Evolutionary conservation across 2,888 invertebrate species (phyloP).

Genomic region (Neoascia interrupta): DNA sequence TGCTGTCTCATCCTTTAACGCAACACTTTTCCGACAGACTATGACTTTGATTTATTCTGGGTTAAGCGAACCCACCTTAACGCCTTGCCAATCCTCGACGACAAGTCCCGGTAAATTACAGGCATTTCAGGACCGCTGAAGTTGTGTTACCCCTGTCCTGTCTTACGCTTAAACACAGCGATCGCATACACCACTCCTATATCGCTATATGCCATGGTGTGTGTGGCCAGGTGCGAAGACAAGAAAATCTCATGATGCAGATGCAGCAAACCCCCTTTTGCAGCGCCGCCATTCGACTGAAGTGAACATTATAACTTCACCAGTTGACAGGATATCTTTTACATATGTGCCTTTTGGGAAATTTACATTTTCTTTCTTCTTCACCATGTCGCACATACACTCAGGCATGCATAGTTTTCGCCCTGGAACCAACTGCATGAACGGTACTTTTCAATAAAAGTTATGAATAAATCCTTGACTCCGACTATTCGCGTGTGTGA

Average conservation of each 20-base stretch:
- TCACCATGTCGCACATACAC: not conserved
- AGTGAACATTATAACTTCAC: constrained; percentile 49
- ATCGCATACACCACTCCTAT: no score
- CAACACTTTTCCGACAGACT: no score
- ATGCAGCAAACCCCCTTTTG: not conserved
- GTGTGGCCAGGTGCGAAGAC: not conserved
- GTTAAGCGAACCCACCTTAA: no score
- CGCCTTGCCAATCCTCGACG: no score
- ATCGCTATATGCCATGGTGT: no score
- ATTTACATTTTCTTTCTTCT: constrained; percentile 36
- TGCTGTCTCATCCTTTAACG: no score
- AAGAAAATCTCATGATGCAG: not conserved
- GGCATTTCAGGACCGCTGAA: no score
- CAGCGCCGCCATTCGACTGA: not conserved
- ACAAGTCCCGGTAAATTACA: no score
- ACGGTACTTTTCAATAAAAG: constrained; percentile 31
- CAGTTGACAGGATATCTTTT: constrained; percentile 57
- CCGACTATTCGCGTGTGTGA: not conserved
- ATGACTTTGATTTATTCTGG: no score
- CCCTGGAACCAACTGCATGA: constrained; percentile 17
- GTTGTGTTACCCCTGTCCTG: no score
- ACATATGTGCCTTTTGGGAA: constrained; percentile 43
- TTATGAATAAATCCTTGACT: constrained; percentile 32
- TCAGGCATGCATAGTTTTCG: not conserved
- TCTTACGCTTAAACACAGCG: no score